Conservation (phyloP, 2,888 invertebrate species). For the Norana najaformis region DNA sequence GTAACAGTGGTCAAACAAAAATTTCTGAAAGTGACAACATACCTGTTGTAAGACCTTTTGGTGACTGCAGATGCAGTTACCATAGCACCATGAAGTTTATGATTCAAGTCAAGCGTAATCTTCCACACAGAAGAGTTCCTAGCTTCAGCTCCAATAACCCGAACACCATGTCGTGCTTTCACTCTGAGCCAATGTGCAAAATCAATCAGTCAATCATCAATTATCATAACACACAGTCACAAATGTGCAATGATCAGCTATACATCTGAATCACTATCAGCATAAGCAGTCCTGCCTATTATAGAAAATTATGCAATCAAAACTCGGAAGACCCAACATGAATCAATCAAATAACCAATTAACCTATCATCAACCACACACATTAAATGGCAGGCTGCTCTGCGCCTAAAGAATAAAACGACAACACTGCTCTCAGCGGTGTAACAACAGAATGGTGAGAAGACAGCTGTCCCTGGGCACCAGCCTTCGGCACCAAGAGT, state of each 20-base stretch:
- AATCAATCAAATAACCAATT: background rate
- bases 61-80: conserved; percentile 71
- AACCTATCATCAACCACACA: background rate
- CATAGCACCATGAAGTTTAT: conserved; percentile 83
- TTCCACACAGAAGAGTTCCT: conserved; percentile 79
- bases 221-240: too few species aligned
- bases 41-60: background rate
- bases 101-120: conserved; percentile 82
- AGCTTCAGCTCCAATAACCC: conserved; percentile 80
- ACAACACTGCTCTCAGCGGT: background rate
- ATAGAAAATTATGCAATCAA: background rate
- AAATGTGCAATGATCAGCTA: background rate
- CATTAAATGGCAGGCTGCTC: background rate
- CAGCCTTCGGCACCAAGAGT: too few species aligned
- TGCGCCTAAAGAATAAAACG: background rate
- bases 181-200: conserved; percentile 69
- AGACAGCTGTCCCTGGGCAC: too few species aligned
- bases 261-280: background rate
- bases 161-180: conserved; percentile 83
- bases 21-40: background rate
- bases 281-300: background rate
- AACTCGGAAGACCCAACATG: background rate
- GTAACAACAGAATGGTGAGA: background rate
- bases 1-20: background rate
- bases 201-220: background rate